Percentiles rank a stretch among this genome's conserved stretches.
Conservation (phyloP, 1,140 invertebrate species). For the Ladona fulva region DNA sequence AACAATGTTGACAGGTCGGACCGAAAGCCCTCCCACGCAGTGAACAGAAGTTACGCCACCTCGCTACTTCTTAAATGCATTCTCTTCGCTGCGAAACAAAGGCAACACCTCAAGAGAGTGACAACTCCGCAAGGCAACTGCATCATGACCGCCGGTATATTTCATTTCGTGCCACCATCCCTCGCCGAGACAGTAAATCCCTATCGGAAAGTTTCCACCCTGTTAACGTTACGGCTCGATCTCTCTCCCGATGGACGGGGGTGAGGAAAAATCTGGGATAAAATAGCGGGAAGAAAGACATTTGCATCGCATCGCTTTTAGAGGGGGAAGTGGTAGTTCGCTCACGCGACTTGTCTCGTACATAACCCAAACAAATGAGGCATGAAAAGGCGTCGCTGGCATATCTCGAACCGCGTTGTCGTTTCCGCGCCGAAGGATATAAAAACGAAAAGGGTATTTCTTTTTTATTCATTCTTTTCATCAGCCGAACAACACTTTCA, state of each 20-base stretch:
- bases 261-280: too few relatives aligned
- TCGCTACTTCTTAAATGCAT: too few relatives aligned
- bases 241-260: too few relatives aligned
- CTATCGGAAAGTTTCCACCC: not conserved
- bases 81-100: too few relatives aligned
- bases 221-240: not conserved
- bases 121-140: too few relatives aligned
- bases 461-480: not conserved
- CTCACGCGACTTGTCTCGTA: not conserved
- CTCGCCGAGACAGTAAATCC: not conserved
- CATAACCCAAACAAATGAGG: not conserved
- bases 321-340: not conserved
- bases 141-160: too few relatives aligned
- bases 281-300: not conserved
- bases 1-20: too few relatives aligned
- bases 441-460: not conserved
- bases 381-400: not conserved
- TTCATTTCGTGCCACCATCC: too few relatives aligned
- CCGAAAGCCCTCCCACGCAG: too few relatives aligned
- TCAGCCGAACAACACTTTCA: too few relatives aligned
- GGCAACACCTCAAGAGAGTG: too few relatives aligned
- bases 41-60: too few relatives aligned
- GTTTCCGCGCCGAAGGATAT: not conserved
- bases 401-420: not conserved
- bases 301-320: not conserved